Evolutionary conservation across 2,888 invertebrate species (phyloP).

Genomic region (Sinhomidia bicolor): DNA sequence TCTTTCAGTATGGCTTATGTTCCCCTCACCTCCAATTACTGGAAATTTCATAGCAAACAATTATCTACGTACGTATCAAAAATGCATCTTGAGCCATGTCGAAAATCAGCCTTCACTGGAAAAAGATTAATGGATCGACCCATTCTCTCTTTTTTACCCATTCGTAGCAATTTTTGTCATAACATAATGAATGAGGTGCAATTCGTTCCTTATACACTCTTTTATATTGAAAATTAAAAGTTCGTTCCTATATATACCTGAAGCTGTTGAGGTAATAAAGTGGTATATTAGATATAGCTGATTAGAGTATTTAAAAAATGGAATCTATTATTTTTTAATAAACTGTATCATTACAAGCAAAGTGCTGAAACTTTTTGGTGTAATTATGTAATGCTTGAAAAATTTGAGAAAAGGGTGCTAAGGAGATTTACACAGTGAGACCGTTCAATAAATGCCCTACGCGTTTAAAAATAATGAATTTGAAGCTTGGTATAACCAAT

Average conservation of each 20-base stretch:
- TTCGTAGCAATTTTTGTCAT: conserved; percentile 39
- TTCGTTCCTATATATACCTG: no score
- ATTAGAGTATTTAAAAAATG: no score
- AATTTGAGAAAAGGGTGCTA: no score
- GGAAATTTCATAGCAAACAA: conserved; percentile 21
- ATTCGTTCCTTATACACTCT: conserved; percentile 34
- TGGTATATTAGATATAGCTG: not conserved
- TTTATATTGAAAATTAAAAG: not conserved
- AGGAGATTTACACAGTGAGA: no score
- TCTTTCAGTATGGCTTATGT: not conserved
- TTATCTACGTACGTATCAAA: conserved; percentile 25
- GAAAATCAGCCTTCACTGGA: not conserved
- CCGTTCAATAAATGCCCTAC: no score
- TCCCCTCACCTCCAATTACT: conserved; percentile 17
- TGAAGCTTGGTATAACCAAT: no score
- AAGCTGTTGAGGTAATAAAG: no score
- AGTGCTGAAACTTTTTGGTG: not conserved
- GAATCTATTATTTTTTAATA: not conserved
- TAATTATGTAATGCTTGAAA: no score
- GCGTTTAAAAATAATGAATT: no score
- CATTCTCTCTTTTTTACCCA: conserved; percentile 47
- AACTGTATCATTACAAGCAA: not conserved
- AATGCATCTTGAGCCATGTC: not conserved
- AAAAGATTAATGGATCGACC: conserved; percentile 67
- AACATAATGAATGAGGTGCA: conserved; percentile 62